Evolutionary conservation across 1,140 invertebrate genomes (phyloP).

Genomic region (Thrips palmi): DNA sequence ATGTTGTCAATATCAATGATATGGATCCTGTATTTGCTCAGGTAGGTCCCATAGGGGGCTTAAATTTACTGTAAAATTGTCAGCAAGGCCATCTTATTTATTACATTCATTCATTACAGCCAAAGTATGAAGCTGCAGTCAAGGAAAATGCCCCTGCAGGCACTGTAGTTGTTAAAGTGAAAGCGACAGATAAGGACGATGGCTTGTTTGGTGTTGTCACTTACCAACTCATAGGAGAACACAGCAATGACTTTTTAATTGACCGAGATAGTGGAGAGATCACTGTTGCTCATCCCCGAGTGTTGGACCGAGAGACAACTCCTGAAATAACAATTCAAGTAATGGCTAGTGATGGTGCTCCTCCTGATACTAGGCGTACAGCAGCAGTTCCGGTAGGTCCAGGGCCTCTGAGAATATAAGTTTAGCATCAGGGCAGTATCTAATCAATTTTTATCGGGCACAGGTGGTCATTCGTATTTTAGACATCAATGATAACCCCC

Average conservation of each 20-base stretch:
- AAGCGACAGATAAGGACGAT: slow-evolving; percentile 54
- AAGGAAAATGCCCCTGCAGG: slow-evolving; percentile 54
- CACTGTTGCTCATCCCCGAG: slow-evolving; percentile 45
- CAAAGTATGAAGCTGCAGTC: slow-evolving; percentile 46
- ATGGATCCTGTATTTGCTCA: slow-evolving; percentile 59
- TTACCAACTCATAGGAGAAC: slow-evolving; percentile 57
- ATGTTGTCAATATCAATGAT: slow-evolving; percentile 73
- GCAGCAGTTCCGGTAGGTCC: slow-evolving; percentile 47
- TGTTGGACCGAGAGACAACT: slow-evolving; percentile 60
- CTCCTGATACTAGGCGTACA: slow-evolving; percentile 39
- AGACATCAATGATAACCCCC: slow-evolving; percentile 72
- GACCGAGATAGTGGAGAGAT: slow-evolving; percentile 56
- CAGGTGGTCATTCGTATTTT: slow-evolving; percentile 55
- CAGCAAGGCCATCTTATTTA: neutral
- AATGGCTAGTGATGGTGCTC: slow-evolving; percentile 59
- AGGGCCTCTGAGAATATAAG: neutral
- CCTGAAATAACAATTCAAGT: slow-evolving; percentile 55
- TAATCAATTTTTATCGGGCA: neutral
- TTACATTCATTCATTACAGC: slow-evolving; percentile 19
- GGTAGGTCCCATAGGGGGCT: slow-evolving; percentile 14
- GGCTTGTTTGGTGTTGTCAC: slow-evolving; percentile 51
- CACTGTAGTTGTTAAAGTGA: slow-evolving; percentile 45
- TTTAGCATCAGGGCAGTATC: neutral
- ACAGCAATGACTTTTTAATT: slow-evolving; percentile 48
- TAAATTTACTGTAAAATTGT: slow-evolving; percentile 6